Percentiles rank a stretch among this genome's conserved stretches.
Evolutionary conservation across 2,797 vertebrate species (phyloP).

Genomic region (Sorex maritimensis): DNA sequence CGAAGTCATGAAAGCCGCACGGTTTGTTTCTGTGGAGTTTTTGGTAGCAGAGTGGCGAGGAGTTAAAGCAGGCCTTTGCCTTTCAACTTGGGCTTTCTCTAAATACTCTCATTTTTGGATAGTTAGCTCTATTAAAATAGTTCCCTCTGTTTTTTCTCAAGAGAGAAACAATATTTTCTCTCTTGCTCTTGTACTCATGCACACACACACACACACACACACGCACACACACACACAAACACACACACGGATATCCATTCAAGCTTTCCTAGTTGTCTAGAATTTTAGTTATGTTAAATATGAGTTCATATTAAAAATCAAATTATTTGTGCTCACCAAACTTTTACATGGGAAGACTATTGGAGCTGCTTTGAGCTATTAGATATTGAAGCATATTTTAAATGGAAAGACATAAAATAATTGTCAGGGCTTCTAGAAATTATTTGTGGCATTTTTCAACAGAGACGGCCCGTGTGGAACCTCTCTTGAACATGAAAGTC

Average conservation of each 20-base stretch:
- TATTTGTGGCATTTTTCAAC: neutral
- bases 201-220: neutral
- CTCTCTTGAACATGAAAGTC: neutral
- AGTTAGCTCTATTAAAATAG: slow-evolving; percentile 29
- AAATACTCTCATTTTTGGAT: slow-evolving; percentile 4
- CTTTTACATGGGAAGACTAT: neutral
- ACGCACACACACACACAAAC: neutral
- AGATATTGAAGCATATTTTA: neutral
- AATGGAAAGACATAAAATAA: neutral
- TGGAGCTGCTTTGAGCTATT: neutral
- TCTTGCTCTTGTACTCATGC: too few species aligned
- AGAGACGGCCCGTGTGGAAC: neutral
- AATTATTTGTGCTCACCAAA: neutral
- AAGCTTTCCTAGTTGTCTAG: neutral
- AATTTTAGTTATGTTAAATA: neutral
- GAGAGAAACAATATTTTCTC: too few species aligned
- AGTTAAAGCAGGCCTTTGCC: slow-evolving; percentile 48
- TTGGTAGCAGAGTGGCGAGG: neutral
- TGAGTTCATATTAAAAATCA: slow-evolving; percentile 12
- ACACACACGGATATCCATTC: neutral
- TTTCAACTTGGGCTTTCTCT: slow-evolving; percentile 61
- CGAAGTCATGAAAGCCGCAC: slow-evolving; percentile 64
- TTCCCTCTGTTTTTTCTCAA: neutral
- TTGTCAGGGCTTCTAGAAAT: neutral
- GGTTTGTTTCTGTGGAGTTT: neutral